These are phyloP conservation scores for Prosopocoilus inquinatus DNA, from an alignment of 2,888 invertebrate genomes.

Conservation along the genomic window DNA sequence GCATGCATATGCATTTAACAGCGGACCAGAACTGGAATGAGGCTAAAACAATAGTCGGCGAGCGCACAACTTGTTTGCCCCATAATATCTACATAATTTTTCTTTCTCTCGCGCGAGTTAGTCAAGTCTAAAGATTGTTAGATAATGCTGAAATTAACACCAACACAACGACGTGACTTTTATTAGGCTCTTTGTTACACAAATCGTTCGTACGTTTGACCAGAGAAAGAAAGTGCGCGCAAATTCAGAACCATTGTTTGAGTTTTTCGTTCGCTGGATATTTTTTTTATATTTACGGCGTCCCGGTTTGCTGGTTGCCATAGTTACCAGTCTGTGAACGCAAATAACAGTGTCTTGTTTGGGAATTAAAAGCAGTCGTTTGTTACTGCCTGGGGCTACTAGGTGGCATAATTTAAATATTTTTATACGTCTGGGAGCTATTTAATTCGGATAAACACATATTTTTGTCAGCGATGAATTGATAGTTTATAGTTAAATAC, in stretches of 20 bases:
- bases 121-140: conserved; percentile 54
- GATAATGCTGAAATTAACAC: conserved; percentile 54
- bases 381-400: conserved; percentile 1
- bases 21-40: conserved; percentile 35
- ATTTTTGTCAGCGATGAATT: no score
- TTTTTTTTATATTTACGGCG: conserved; percentile 47
- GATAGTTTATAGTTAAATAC: no score
- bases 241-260: conserved; percentile 36
- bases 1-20: conserved; percentile 52
- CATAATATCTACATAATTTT: conserved; percentile 50
- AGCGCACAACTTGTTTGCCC: conserved; percentile 39
- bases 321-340: conserved; percentile 48
- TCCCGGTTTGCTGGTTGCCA: conserved; percentile 48
- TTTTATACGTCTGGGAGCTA: no score
- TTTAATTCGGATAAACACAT: no score
- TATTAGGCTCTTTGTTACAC: conserved; percentile 21
- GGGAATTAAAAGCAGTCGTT: background rate
- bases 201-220: conserved; percentile 9
- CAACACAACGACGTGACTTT: conserved; percentile 40
- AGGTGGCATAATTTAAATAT: conserved; percentile 1
- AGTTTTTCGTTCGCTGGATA: conserved; percentile 38
- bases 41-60: conserved; percentile 43
- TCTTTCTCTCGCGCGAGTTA: conserved; percentile 53
- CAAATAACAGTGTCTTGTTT: conserved; percentile 41
- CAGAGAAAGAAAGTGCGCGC: conserved; percentile 21